Base-by-base conservation (phyloP, 2,888 invertebrate genomes). In the Smittia sp. region DNA sequence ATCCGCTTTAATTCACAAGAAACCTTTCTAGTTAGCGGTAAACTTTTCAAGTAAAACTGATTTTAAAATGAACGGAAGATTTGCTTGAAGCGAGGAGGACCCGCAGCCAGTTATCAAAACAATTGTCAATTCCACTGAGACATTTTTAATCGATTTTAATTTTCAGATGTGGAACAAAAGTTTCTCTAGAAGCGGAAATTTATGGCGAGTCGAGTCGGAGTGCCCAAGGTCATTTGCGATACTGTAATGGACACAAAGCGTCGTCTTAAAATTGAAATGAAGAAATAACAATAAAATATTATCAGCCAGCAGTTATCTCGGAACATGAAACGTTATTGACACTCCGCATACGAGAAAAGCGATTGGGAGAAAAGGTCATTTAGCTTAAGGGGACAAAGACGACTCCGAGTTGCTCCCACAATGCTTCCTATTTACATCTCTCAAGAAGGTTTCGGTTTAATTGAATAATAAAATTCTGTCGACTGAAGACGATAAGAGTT, bases 251-350 rank as follows among this genome's bases (percentile, higher is more conserved):
- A n/a, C 46, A n/a, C 46, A 46, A 58, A 20, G 18, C 18, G 52
- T 20, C 22, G 18, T 7, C 22, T 22, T 58, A 69, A 69, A 52
- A 69, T 69, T 69, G 68, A 69, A 69, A 69, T 69, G 52, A 69
- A 69, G 68, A 69, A 69, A 69, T 69, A 69, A 69, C 39, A 69
- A 69, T 46, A 46, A 46, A 46, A 25, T 52, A 11, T 69, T 46
- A 69, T 69, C 68, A 69, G 68, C 46, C 24, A 46, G 27, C 46
- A 69, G 15, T 46, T 69, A 63, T 27, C 63, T 63, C 6, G 63
- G 63, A 58, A 9, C 58, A 58, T 22, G 38, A 67, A 41, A 67
- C 32, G 39, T 67, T 39, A 67, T 67, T 67, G 67, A 67, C 67
- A 67, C 67, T 41, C 67, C 22, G 1, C 25, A 20, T 25, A 63